Base-by-base conservation (phyloP, 2,888 invertebrate genomes). In the Sipha maydis region DNA sequence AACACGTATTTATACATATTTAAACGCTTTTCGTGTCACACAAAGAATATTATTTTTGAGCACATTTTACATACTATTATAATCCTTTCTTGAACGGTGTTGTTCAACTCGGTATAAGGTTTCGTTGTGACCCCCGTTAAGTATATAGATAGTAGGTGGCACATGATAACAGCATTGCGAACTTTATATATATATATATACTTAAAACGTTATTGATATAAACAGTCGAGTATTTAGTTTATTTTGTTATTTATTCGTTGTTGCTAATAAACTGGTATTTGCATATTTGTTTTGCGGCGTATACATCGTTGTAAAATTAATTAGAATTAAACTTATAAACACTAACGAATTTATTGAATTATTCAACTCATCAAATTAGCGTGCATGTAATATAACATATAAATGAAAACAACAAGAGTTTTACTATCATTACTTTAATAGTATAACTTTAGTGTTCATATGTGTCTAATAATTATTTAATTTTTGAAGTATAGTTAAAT, bases 51-150 rank as follows among this genome's bases (percentile, higher is more conserved):
- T 82, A 38, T 41, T 69, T 69, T 67, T 28, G 34, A 41, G 41
- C 67, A 67, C 28, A 28, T 82, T 82, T 80, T 28, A 28, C 67
- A n/a, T 82, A 69, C 34, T 67, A 79, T 56, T 25, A 34, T 38
- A 61, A 80, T 80, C 79, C 38, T 79, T n/a, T 80, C 79, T 61
- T 38, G 17, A 21, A 9, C 28, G 11, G 80, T 82, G 67, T 82
- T 80, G 34, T 80, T 67, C 28, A 61, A 80, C 79, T 67, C 9
- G 38, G 38, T 80, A 41, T 41, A 80, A 80, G 79, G 79, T 80
- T 80, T 80, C 79, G 38, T 38, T n/a, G 79, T 80, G 79, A 79
- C 79, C 79, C 38, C 34, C 38, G 61, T 79, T 25, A 38, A 79
- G 21, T 11, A 38, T 3, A 19, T 19, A 73, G 4, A 25, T 76